phyloP scores from a whole-genome alignment of 2,797 vertebrate species.

The Scleropages formosus region DNA sequence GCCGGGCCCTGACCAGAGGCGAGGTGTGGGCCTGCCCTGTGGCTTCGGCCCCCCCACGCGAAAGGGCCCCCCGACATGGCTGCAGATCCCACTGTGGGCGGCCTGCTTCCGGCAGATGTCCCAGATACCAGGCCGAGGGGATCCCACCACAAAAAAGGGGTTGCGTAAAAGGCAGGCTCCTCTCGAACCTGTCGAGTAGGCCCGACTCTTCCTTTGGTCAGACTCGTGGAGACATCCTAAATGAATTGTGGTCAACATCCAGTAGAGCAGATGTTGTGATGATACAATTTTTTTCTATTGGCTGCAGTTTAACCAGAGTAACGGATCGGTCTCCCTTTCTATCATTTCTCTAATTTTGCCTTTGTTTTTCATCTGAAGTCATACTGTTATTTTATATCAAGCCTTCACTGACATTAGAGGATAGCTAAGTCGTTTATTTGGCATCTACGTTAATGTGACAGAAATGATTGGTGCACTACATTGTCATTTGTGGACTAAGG shows the following conservation, averaged over 20 bases:
- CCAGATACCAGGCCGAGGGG: slow-evolving; percentile 69
- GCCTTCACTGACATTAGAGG: no score
- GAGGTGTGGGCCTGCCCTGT: slow-evolving; percentile 68
- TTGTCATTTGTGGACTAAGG: no score
- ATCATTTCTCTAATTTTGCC: background rate
- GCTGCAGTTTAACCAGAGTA: slow-evolving; percentile 32
- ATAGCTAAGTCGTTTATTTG: no score
- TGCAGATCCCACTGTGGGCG: slow-evolving; percentile 82
- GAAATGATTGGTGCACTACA: no score
- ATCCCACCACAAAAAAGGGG: slow-evolving; percentile 75
- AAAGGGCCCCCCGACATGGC: slow-evolving; percentile 65
- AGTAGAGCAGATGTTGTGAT: slow-evolving; percentile 36
- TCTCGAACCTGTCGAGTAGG: slow-evolving; percentile 54
- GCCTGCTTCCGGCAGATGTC: slow-evolving; percentile 91
- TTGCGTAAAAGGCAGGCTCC: slow-evolving; percentile 75
- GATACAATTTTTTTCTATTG: slow-evolving; percentile 3
- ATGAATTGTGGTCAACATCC: slow-evolving; percentile 42
- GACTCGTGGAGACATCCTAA: slow-evolving; percentile 40
- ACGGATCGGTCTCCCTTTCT: slow-evolving; percentile 27
- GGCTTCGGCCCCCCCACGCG: slow-evolving; percentile 70
- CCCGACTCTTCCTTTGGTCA: slow-evolving; percentile 48
- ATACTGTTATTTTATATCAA: no score
- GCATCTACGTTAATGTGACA: no score
- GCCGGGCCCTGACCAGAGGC: slow-evolving; percentile 65
- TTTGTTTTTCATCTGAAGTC: no score